Evolutionary conservation across 2,797 vertebrate genomes (phyloP).

Genomic region (Falco biarmicus): DNA sequence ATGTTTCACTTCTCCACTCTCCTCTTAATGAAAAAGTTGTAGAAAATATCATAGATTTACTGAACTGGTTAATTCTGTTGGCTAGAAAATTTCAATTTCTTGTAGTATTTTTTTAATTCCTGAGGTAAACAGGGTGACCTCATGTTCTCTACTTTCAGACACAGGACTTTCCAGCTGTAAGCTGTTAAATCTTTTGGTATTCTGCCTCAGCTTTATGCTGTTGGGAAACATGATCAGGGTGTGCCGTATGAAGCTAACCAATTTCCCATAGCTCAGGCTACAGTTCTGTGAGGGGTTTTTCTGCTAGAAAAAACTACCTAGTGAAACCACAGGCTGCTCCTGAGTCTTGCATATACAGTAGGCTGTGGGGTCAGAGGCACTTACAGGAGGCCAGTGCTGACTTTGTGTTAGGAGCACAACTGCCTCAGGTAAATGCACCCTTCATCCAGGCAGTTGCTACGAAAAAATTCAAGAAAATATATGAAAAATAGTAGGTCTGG

Average conservation of each 20-base stretch:
- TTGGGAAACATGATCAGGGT: background rate
- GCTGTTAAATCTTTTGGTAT: background rate
- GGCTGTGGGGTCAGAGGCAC: background rate
- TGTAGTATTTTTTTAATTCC: background rate
- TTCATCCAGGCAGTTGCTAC: background rate
- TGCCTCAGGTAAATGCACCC: background rate
- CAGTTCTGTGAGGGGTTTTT: background rate
- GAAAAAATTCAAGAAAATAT: background rate
- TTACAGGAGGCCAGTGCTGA: background rate
- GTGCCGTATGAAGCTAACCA: slow-evolving; percentile 2
- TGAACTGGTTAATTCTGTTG: background rate
- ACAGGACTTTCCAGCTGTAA: background rate
- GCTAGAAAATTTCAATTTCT: background rate
- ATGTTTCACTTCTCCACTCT: background rate
- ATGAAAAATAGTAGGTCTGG: background rate
- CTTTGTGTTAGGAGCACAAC: background rate
- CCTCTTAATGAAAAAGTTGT: background rate
- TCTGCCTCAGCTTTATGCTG: background rate
- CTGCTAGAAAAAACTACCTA: background rate
- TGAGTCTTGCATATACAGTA: background rate
- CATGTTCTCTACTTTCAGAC: background rate
- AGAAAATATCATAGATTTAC: background rate
- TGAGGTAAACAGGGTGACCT: background rate
- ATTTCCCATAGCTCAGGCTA: background rate
- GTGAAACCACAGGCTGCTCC: slow-evolving; percentile 15